These are phyloP conservation scores for Drosophila histrio DNA, from an alignment of 2,888 invertebrate species.

Conservation along the genomic window DNA sequence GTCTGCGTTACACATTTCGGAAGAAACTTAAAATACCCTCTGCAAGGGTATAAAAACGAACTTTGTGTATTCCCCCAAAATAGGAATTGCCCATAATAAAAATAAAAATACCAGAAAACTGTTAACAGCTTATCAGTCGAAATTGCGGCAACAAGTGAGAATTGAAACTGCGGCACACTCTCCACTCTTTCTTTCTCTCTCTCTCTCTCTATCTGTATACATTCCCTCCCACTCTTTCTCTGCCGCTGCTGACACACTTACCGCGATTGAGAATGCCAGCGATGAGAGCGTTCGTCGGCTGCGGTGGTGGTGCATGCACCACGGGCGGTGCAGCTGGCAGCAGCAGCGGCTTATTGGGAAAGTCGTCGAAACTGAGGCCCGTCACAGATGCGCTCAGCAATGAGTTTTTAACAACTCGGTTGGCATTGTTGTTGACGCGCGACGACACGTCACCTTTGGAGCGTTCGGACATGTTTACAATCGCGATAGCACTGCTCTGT, in stretches of 20 bases:
- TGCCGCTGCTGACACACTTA: conserved; percentile 65
- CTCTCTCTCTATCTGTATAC: neutral
- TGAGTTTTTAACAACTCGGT: conserved; percentile 86
- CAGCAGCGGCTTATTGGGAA: conserved; percentile 89
- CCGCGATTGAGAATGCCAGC: conserved; percentile 73
- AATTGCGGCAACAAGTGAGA: conserved; percentile 43
- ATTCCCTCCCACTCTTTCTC: conserved; percentile 5
- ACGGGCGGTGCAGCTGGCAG: conserved; percentile 87
- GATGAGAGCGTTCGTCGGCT: conserved; percentile 58
- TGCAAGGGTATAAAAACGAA: conserved; percentile 1
- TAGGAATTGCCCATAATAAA: neutral
- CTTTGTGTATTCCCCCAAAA: no score
- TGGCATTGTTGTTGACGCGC: conserved; percentile 76
- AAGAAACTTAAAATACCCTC: no score
- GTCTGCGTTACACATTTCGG: no score
- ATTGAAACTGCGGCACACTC: conserved; percentile 4
- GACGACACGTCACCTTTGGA: conserved; percentile 84
- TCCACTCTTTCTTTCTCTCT: no score
- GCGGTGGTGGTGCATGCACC: conserved; percentile 67
- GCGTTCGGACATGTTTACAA: conserved; percentile 81
- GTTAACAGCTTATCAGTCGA: conserved; percentile 45
- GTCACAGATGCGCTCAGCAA: conserved; percentile 90
- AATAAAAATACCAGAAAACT: conserved; percentile 10
- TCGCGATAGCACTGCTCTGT: conserved; percentile 20
- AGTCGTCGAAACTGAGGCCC: conserved; percentile 89